phyloP scores from a whole-genome alignment of 2,888 invertebrate species.

The Cloeon dipterum region DNA sequence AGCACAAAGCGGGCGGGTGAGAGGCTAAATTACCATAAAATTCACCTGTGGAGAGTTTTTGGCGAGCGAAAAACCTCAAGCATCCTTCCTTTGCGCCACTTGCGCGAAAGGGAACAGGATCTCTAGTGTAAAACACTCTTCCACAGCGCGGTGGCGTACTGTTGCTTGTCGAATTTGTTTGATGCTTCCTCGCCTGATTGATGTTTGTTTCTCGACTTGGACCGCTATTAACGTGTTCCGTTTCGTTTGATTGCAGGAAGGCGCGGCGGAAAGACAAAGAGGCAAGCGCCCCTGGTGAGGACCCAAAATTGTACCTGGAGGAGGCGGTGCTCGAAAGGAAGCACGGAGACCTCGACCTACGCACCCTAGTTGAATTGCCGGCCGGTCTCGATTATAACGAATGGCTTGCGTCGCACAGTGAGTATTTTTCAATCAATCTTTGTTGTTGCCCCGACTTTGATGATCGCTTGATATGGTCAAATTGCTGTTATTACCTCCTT shows the following conservation, averaged over 20 bases:
- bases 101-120: no score
- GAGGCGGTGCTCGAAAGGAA: constrained; percentile 83
- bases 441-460: neutral
- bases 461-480: constrained; percentile 6
- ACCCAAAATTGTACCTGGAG: constrained; percentile 86
- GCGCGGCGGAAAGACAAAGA: constrained; percentile 92
- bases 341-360: constrained; percentile 83
- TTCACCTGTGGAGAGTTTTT: no score
- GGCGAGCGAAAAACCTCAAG: no score
- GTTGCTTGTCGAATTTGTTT: no score
- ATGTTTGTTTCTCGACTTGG: no score
- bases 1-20: neutral
- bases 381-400: constrained; percentile 93
- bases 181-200: no score
- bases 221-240: no score
- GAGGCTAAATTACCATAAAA: no score
- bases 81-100: no score
- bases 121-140: no score
- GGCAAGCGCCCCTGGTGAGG: constrained; percentile 39
- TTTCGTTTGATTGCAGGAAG: constrained; percentile 42
- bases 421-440: constrained; percentile 18
- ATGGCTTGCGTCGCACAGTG: constrained; percentile 98
- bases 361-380: constrained; percentile 83
- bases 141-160: no score
- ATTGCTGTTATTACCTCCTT: no score